Evolutionary conservation across 2,113 vertebrate genomes (phyloP).

Genomic region (Dolichallabes microphthalmus): DNA sequence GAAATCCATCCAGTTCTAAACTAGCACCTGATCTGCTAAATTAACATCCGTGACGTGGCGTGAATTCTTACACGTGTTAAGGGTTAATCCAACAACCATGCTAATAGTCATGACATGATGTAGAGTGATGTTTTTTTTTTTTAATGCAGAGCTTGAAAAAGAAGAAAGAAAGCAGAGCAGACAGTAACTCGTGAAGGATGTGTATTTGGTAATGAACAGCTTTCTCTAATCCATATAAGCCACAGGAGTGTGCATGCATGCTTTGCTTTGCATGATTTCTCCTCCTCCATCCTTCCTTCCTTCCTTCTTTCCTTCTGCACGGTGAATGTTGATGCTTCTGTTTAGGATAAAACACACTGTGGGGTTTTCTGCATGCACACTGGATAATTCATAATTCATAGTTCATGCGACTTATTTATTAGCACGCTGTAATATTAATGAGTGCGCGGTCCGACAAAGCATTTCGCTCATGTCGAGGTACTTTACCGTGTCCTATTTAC

Average conservation of each 20-base stretch:
- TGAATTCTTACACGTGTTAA: not conserved
- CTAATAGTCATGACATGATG: not conserved
- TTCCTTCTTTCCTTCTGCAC: not conserved
- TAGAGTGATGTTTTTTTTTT: not conserved
- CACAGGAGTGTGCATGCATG: not conserved
- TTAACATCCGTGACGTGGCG: not conserved
- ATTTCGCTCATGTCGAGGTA: not conserved
- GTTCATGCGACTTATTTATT: conserved; percentile 1
- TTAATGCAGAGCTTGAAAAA: not conserved
- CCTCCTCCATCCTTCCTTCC: not conserved
- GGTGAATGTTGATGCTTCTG: not conserved
- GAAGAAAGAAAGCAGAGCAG: not conserved
- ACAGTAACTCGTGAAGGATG: conserved; percentile 3
- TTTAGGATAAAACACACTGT: conserved; percentile 13
- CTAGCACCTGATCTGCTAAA: not conserved
- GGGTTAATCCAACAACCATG: not conserved
- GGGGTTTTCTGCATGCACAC: not conserved
- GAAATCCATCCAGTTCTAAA: not conserved
- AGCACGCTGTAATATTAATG: not conserved
- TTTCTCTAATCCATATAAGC: conserved; percentile 29
- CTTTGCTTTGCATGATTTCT: conserved; percentile 8
- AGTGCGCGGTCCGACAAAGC: not conserved
- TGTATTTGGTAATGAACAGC: conserved; percentile 24
- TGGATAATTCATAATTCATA: not conserved
- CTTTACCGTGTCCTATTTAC: not conserved